These are phyloP conservation scores for Loriculus beryllinus DNA, from an alignment of 2,797 vertebrate species.

Conservation along the genomic window DNA sequence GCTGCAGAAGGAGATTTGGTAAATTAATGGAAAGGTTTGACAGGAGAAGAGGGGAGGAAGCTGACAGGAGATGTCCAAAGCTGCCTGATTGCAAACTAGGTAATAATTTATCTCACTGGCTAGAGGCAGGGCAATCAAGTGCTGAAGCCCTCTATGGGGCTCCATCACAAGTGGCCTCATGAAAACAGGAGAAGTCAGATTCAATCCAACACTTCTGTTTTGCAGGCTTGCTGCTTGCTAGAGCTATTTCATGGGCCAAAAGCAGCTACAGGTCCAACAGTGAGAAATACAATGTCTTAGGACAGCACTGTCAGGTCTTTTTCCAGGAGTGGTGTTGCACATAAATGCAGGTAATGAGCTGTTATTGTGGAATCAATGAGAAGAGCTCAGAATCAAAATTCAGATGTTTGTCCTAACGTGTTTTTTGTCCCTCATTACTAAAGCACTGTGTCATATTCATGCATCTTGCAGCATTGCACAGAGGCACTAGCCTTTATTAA, in stretches of 20 bases:
- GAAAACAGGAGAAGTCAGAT: not conserved
- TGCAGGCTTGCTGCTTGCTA: not conserved
- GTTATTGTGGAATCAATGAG: not conserved
- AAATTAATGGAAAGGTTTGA: not conserved
- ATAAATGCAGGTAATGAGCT: not conserved
- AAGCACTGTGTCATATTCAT: not conserved
- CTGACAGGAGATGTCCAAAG: not conserved
- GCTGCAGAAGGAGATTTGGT: not conserved
- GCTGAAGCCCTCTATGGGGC: not conserved
- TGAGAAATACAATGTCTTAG: not conserved
- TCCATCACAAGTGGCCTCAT: not conserved
- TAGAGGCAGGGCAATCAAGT: not conserved
- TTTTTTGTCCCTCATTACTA: not conserved
- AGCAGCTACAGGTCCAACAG: not conserved
- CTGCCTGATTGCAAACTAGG: not conserved
- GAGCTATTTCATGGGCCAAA: not conserved
- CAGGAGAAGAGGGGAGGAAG: not conserved
- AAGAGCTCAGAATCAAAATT: not conserved
- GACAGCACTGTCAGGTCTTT: fast-evolving
- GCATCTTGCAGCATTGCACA: not conserved
- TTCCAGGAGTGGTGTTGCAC: not conserved
- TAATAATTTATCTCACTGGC: not conserved
- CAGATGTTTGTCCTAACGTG: not conserved
- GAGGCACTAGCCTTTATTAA: not conserved
- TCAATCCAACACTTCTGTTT: not conserved